Base-by-base conservation (phyloP, 2,797 vertebrate genomes). In the Graptemys geographica region DNA sequence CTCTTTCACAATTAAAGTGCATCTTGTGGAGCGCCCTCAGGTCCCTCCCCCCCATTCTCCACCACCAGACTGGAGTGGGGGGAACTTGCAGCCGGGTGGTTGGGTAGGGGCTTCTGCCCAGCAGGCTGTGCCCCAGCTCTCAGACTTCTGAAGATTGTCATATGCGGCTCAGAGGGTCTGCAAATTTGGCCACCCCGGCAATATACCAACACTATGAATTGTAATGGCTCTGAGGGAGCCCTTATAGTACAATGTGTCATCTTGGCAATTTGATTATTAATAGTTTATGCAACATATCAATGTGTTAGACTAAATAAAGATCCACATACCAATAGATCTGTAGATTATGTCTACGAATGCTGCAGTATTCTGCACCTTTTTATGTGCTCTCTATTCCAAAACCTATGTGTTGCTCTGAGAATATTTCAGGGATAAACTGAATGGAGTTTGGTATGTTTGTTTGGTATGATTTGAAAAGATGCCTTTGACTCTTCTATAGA, bases 401-500 rank as follows among this genome's bases (percentile, higher is more conserved):
- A 7, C 25, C 27, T 11, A 9, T 78, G 7, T 18, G 25, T 18
- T 49, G 15, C 27, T 78, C 12, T 31, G 12, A 44, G 25, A 76
- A 72, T 41, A 15, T 37, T 72, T 72, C n/a, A 72, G 65, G 4
- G 15, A 90, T 15, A 82, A 28, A 23, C 8, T 82, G 49, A 85
- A 44, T 6, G 41, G 33, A 91, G 90, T 90, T 41, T 41, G 4
- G 8, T 23, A 55, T 85, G 84, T 28, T 95, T 93, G 87, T 93
- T 84, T 11, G 47, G 16, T 13, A 88, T 81, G 88, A 94, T 88
- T 95, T 19, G 23, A 91, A 96, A 95, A 21, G 78, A 74, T 90
- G 56, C 51, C 86, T 93, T 56, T 94, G 92, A 87, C 28, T 93
- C 90, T 86, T 78, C 23, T 90, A 52, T 44, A 91, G 27, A 3